These are phyloP conservation scores for Eublepharis macularius DNA, from an alignment of 2,113 vertebrate genomes.

Conservation along the genomic window DNA sequence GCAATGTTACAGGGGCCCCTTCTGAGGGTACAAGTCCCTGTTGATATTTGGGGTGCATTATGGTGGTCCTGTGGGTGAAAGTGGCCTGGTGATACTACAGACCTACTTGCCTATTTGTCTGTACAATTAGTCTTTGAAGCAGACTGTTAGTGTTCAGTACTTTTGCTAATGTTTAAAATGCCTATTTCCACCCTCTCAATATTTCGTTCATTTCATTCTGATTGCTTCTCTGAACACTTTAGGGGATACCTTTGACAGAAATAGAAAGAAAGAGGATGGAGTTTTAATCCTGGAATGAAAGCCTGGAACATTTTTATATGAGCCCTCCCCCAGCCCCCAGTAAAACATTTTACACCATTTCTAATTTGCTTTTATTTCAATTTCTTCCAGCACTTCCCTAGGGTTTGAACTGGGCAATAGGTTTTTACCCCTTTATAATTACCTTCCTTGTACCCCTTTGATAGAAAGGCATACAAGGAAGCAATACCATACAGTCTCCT, in stretches of 20 bases:
- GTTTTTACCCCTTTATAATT: too few species aligned
- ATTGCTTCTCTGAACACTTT: background rate
- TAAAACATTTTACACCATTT: background rate
- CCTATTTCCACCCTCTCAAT: background rate
- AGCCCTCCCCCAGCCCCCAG: background rate
- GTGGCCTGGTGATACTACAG: background rate
- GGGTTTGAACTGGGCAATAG: background rate
- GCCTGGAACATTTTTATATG: background rate
- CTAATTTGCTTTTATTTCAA: background rate
- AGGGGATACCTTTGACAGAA: conserved; percentile 9
- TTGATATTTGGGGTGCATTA: background rate
- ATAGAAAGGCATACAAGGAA: too few species aligned
- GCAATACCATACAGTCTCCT: too few species aligned
- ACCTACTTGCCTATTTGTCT: background rate
- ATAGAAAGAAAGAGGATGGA: background rate
- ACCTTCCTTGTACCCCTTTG: too few species aligned
- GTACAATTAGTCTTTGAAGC: background rate
- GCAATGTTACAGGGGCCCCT: background rate
- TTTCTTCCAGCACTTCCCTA: background rate
- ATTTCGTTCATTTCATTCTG: background rate
- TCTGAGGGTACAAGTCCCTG: background rate
- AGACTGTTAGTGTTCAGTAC: background rate
- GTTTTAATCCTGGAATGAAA: conserved; percentile 8
- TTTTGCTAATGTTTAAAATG: background rate
- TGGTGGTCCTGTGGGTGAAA: background rate